Percentiles rank a stretch among this genome's conserved stretches.
Conservation (phyloP, 92 coral and sea anemone genomes). For the Epizoanthus stellaris region DNA sequence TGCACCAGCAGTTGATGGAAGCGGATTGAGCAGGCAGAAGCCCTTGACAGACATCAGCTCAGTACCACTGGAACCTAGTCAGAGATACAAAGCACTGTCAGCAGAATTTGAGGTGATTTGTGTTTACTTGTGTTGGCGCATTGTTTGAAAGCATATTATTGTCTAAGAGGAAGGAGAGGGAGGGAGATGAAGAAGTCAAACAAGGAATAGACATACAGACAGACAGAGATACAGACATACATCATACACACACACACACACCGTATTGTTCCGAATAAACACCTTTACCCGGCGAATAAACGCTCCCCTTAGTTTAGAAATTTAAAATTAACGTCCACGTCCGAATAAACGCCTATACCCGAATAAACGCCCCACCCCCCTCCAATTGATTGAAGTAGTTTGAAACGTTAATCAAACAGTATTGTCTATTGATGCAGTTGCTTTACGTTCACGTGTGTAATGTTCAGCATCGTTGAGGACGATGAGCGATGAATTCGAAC, state of each 20-base stretch:
- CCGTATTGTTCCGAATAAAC: not conserved
- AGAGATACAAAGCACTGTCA: conserved; percentile 85
- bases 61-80: conserved; percentile 89
- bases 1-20: conserved; percentile 26
- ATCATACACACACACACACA: not conserved
- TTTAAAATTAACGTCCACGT: too few relatives aligned
- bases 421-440: too few relatives aligned
- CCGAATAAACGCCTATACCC: too few relatives aligned
- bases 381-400: too few relatives aligned
- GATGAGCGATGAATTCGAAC: too few relatives aligned
- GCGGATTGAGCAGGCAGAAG: not conserved
- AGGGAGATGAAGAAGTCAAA: not conserved
- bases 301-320: too few relatives aligned
- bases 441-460: too few relatives aligned
- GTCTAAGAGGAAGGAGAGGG: not conserved
- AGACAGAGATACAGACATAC: not conserved
- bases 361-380: too few relatives aligned
- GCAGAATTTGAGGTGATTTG: conserved; percentile 82
- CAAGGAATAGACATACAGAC: not conserved
- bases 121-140: not conserved
- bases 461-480: too few relatives aligned
- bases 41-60: conserved; percentile 60
- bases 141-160: not conserved
- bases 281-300: too few relatives aligned
- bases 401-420: too few relatives aligned